A percentile compares a stretch with the other conserved stretches of the same genome.
phyloP scores from a whole-genome alignment of 2,113 vertebrate genomes.

The Pedionomus torquatus region DNA sequence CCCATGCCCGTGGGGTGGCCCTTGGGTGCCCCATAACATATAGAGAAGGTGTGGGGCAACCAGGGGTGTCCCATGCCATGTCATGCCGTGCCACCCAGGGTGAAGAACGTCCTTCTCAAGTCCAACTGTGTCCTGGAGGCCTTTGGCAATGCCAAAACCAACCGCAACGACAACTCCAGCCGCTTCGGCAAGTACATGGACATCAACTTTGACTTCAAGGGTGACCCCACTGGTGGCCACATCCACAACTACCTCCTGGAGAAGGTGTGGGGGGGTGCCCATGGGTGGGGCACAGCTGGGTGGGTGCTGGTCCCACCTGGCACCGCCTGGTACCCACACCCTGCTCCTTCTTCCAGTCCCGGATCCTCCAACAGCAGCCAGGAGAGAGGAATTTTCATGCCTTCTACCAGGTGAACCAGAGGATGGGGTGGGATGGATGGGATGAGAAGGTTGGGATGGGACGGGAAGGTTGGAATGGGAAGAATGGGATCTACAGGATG shows the following conservation, averaged over 20 bases:
- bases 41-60: not conserved
- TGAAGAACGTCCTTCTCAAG: conserved; percentile 91
- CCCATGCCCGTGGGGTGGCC: not conserved
- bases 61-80: too few species aligned
- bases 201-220: conserved; percentile 97
- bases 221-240: conserved; percentile 90
- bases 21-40: not conserved
- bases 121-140: conserved; percentile 95
- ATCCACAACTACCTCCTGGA: conserved; percentile 96
- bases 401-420: conserved; percentile 86
- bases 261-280: conserved; percentile 75
- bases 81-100: conserved; percentile 61
- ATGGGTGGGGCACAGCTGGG: accelerated
- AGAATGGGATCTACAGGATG: not conserved
- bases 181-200: conserved; percentile 98
- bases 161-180: conserved; percentile 95
- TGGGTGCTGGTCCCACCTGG: accelerated
- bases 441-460: not conserved
- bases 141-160: conserved; percentile 94
- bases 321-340: not conserved
- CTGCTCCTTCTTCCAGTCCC: conserved; percentile 79
- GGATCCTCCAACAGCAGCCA: conserved; percentile 88
- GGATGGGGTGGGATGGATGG: not conserved
- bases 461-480: not conserved
- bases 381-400: conserved; percentile 95